Evolutionary conservation across 2,113 vertebrate genomes (phyloP).

Genomic region (Campylorhamphus procurvoides): DNA sequence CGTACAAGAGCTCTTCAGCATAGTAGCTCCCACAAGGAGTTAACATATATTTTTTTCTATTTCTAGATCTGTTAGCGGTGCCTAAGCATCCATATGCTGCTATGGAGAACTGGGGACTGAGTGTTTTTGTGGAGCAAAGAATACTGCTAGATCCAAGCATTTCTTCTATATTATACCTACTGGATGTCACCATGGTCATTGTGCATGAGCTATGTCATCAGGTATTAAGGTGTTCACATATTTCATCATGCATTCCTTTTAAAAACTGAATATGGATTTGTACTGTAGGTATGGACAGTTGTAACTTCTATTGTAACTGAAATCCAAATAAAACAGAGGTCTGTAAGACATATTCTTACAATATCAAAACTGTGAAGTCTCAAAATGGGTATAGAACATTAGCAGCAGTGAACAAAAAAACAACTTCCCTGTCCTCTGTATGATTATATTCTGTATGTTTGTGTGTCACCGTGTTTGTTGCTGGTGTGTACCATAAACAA

Average conservation of each 20-base stretch:
- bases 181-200: conserved; percentile 92
- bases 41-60: conserved; percentile 69
- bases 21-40: not conserved
- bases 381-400: not conserved
- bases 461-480: not conserved
- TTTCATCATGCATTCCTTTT: not conserved
- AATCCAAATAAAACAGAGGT: not conserved
- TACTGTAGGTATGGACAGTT: not conserved
- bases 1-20: not conserved
- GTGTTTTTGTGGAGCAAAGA: conserved; percentile 90
- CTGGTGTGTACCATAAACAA: not conserved
- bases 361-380: not conserved
- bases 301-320: not conserved
- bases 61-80: conserved; percentile 90
- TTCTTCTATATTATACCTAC: conserved; percentile 88
- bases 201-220: conserved; percentile 89
- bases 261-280: not conserved
- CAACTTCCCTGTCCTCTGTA: not conserved
- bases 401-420: not conserved
- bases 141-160: conserved; percentile 89
- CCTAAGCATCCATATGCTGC: conserved; percentile 91
- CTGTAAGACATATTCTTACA: not conserved
- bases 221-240: conserved; percentile 74
- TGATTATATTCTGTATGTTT: not conserved
- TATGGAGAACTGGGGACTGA: conserved; percentile 93